A percentile compares a stretch with the other conserved stretches of the same genome.
phyloP scores from a whole-genome alignment of 2,888 invertebrate species.

The Netelia melanura region DNA sequence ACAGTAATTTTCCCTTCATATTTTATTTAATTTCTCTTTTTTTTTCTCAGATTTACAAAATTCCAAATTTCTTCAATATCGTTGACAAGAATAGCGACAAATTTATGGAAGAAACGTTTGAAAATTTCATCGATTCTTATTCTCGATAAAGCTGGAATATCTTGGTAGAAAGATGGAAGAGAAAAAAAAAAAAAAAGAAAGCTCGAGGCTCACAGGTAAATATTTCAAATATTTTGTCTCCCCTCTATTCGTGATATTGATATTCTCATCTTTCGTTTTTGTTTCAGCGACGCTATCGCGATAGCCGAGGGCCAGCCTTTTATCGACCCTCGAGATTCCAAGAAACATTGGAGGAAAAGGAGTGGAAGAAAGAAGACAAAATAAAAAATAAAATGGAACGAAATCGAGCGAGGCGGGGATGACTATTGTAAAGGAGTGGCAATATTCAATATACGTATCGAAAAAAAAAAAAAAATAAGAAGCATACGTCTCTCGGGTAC shows the following conservation, averaged over 20 bases:
- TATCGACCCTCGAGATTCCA: conserved; percentile 33
- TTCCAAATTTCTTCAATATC: no score
- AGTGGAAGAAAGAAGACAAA: not conserved
- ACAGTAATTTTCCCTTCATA: no score
- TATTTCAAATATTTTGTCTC: not conserved
- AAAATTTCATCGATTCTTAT: no score
- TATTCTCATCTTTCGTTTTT: conserved; percentile 4
- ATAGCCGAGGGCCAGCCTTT: not conserved
- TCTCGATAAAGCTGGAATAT: no score
- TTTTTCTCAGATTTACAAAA: no score
- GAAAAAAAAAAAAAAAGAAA: not conserved
- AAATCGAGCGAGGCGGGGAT: conserved; percentile 4
- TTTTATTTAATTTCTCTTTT: no score
- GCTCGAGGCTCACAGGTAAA: not conserved
- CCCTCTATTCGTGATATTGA: not conserved
- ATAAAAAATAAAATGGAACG: not conserved
- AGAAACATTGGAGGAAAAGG: not conserved
- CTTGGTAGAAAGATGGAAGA: not conserved
- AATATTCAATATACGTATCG: not conserved
- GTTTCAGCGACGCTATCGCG: not conserved
- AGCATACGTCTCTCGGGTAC: not conserved
- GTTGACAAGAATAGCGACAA: no score
- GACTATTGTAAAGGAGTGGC: conserved; percentile 21
- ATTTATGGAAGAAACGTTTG: no score
- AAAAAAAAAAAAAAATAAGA: not conserved